Evolutionary conservation across 2,113 vertebrate species (phyloP).

Genomic region (Bothrops jararaca): DNA sequence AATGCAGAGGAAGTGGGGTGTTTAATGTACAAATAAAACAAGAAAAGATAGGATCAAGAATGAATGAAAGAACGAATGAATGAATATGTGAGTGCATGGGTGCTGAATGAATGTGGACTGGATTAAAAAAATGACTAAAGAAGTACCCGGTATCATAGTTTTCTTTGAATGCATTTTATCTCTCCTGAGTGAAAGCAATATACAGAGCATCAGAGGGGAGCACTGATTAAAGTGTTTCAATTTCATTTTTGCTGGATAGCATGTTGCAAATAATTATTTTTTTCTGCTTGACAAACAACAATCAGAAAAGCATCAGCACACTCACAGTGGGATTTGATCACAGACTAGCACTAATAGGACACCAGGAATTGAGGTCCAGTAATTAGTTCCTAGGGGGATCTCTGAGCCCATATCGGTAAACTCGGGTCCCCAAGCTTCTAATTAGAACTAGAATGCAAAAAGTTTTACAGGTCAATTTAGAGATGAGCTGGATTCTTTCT

Average conservation of each 20-base stretch:
- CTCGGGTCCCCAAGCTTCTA: conserved; percentile 21
- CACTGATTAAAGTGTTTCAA: neutral
- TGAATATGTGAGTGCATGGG: neutral
- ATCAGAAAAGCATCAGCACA: conserved; percentile 2
- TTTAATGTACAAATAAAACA: neutral
- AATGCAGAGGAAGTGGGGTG: neutral
- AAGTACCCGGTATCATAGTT: neutral
- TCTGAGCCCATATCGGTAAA: conserved; percentile 32
- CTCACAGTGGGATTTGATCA: conserved; percentile 15
- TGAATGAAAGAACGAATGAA: neutral
- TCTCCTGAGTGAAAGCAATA: conserved; percentile 9
- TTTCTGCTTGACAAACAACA: conserved; percentile 23
- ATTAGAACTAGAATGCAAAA: conserved; percentile 12
- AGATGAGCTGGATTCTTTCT: neutral
- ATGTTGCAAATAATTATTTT: conserved; percentile 25
- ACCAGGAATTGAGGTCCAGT: conserved; percentile 35
- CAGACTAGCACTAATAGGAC: conserved; percentile 27
- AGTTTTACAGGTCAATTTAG: conserved; percentile 20
- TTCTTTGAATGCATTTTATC: neutral
- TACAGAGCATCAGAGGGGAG: neutral
- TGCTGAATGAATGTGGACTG: neutral
- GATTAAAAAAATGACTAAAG: neutral
- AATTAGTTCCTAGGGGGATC: conserved; percentile 49
- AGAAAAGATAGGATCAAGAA: neutral
- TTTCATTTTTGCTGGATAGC: conserved; percentile 17